These are phyloP conservation scores for Aythya fuligula DNA, from an alignment of 2,797 vertebrate genomes.

Conservation along the genomic window DNA sequence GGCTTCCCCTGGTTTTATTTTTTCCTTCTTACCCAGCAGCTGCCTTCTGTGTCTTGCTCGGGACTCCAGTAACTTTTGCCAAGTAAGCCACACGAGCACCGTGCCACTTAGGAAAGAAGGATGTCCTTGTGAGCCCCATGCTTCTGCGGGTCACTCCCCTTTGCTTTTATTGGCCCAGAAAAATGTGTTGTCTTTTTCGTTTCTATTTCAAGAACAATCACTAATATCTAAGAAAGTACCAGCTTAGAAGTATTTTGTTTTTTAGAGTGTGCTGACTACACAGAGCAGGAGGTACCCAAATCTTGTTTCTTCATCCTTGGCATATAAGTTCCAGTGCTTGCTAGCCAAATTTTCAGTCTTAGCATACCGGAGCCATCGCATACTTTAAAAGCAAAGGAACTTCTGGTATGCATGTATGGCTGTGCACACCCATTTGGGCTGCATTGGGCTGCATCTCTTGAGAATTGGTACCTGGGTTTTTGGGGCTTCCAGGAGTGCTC, in stretches of 20 bases:
- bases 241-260: rapidly evolving
- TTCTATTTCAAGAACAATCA: background rate
- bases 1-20: background rate
- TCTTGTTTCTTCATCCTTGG: background rate
- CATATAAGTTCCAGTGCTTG: background rate
- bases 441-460: background rate
- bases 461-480: background rate
- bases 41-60: background rate
- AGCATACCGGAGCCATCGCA: background rate
- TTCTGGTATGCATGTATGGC: background rate
- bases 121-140: background rate
- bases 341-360: background rate
- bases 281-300: background rate
- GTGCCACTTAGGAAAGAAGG: background rate
- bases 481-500: background rate
- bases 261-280: background rate
- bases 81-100: background rate
- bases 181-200: background rate
- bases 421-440: background rate
- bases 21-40: background rate
- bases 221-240: background rate
- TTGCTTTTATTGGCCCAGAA: background rate
- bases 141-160: background rate
- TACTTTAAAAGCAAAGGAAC: background rate
- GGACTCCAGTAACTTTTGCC: background rate